Percentiles rank a stretch among this genome's conserved stretches.
Conservation (phyloP, 2,888 invertebrate genomes). For the Orthonychiurus folsomi region DNA sequence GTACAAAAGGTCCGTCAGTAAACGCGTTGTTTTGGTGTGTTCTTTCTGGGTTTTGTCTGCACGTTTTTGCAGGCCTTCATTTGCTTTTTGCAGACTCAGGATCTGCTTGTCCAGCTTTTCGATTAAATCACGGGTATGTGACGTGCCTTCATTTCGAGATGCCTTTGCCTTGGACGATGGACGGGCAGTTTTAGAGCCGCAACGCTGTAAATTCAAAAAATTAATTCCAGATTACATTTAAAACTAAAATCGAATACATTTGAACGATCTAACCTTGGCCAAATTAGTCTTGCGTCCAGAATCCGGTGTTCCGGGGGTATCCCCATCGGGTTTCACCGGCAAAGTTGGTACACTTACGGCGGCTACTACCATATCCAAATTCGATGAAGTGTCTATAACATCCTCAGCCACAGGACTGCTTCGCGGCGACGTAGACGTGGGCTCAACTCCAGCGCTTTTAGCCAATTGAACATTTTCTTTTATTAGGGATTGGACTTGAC, state of each 20-base stretch:
- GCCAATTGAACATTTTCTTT: conserved; percentile 19
- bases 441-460: background rate
- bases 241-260: no score
- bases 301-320: no score
- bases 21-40: background rate
- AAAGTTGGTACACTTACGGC: background rate
- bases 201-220: no score
- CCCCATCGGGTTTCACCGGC: background rate
- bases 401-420: background rate
- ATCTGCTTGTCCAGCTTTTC: background rate
- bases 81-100: background rate
- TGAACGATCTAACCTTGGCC: no score
- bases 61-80: conserved; percentile 1
- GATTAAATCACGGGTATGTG: background rate
- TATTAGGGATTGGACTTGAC: conserved; percentile 18
- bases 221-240: no score
- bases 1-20: conserved; percentile 26
- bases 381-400: background rate
- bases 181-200: no score
- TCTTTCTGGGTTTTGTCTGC: conserved; percentile 7
- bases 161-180: no score
- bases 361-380: background rate
- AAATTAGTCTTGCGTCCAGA: no score
- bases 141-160: no score
- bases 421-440: background rate